phyloP scores from a whole-genome alignment of 1,140 invertebrate species.

The Cyrtorhinus lividipennis region DNA sequence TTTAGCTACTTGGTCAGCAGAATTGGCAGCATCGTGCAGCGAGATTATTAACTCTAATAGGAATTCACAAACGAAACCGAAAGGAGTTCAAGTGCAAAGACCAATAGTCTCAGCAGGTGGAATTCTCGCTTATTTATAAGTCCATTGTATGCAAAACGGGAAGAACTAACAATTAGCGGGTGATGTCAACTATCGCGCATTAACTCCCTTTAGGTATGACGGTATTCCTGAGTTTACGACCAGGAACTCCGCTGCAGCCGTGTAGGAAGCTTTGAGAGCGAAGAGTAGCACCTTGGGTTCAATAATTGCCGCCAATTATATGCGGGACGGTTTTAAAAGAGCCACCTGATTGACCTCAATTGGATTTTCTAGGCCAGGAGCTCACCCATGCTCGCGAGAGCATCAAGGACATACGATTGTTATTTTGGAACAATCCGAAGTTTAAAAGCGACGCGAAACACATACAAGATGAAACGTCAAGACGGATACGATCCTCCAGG shows the following conservation, averaged over 20 bases:
- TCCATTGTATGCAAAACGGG: neutral
- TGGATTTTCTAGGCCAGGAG: neutral
- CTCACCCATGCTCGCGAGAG: neutral
- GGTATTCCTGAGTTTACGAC: neutral
- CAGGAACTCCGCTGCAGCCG: neutral
- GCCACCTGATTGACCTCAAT: neutral
- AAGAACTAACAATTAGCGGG: neutral
- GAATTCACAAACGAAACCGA: no score
- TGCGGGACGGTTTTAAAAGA: neutral
- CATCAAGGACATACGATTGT: no score
- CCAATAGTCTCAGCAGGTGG: neutral
- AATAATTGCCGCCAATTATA: neutral
- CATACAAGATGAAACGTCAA: no score
- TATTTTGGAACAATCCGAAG: no score
- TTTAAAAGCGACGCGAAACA: no score
- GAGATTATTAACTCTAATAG: no score
- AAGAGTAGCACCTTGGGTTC: neutral
- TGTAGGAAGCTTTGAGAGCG: neutral
- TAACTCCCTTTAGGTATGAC: neutral
- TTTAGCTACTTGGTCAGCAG: no score
- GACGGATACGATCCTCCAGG: no score
- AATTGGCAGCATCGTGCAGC: no score
- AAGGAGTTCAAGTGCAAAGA: no score
- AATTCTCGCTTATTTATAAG: neutral
- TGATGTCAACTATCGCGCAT: slow-evolving; percentile 8